These are phyloP conservation scores for Antechinus flavipes DNA, from an alignment of 2,113 vertebrate species.

Conservation along the genomic window DNA sequence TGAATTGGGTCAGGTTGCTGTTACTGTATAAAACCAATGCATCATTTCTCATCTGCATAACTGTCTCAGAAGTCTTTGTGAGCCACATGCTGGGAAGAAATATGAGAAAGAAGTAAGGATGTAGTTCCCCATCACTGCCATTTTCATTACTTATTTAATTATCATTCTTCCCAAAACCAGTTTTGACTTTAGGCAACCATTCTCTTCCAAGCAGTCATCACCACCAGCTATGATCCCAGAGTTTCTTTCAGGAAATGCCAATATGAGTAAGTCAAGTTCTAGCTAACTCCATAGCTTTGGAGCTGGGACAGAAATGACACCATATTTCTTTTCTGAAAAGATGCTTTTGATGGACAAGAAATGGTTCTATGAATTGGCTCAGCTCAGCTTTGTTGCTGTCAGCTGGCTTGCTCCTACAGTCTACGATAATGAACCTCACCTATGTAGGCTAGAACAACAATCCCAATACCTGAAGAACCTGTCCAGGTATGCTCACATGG, in stretches of 20 bases:
- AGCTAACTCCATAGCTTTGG: too few relatives aligned
- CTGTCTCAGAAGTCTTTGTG: neutral
- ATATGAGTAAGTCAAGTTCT: neutral
- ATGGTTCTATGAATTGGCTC: neutral
- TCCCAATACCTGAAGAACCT: slow-evolving; percentile 37
- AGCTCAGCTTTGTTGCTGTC: slow-evolving; percentile 21
- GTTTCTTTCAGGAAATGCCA: neutral
- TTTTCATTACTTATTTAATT: slow-evolving; percentile 13
- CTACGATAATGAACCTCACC: neutral
- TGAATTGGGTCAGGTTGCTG: neutral
- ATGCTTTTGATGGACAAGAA: neutral
- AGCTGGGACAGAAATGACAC: neutral
- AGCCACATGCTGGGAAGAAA: neutral
- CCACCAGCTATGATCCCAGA: neutral
- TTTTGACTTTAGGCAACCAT: slow-evolving; percentile 15
- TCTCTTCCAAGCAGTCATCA: neutral
- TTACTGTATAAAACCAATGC: neutral
- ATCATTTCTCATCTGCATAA: neutral
- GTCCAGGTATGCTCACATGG: neutral
- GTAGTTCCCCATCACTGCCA: neutral
- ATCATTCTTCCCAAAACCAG: neutral
- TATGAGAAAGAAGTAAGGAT: slow-evolving; percentile 20
- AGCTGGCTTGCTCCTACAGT: slow-evolving; percentile 16
- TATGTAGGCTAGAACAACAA: slow-evolving; percentile 55
- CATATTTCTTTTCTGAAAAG: neutral